Evolutionary conservation across 1,140 invertebrate genomes (phyloP).

Genomic region (Idris sp.): DNA sequence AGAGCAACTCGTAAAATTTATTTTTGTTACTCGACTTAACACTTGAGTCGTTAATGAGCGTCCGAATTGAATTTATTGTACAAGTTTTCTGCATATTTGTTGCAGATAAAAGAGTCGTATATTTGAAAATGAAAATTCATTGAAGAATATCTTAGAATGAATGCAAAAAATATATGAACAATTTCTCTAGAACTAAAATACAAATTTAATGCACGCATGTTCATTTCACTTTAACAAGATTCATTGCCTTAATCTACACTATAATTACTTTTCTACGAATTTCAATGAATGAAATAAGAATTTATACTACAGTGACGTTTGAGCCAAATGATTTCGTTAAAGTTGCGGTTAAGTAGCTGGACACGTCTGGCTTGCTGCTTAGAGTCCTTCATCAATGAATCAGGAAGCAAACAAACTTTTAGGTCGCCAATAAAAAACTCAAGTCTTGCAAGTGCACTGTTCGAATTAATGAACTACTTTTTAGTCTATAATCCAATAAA

Average conservation of each 20-base stretch:
- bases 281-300: conserved; percentile 20
- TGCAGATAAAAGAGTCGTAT: conserved; percentile 28
- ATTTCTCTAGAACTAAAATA: too few relatives aligned
- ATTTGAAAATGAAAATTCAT: conserved; percentile 24
- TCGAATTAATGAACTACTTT: conserved; percentile 33
- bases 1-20: conserved; percentile 41
- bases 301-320: conserved; percentile 26
- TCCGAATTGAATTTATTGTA: conserved; percentile 51
- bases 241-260: conserved; percentile 31
- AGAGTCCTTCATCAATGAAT: conserved; percentile 39
- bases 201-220: neutral
- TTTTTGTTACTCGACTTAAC: conserved; percentile 54
- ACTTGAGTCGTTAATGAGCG: conserved; percentile 54
- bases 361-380: conserved; percentile 22
- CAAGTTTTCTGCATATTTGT: conserved; percentile 43
- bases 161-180: too few relatives aligned
- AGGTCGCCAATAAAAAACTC: conserved; percentile 21
- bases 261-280: conserved; percentile 8
- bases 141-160: neutral
- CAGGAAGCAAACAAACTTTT: conserved; percentile 23
- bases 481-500: conserved; percentile 29
- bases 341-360: conserved; percentile 27
- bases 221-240: conserved; percentile 20
- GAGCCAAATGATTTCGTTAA: conserved; percentile 35
- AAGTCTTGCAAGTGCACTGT: conserved; percentile 17